Conservation (phyloP, 2,797 vertebrate species). For the Enteromius thamalakanensis region DNA sequence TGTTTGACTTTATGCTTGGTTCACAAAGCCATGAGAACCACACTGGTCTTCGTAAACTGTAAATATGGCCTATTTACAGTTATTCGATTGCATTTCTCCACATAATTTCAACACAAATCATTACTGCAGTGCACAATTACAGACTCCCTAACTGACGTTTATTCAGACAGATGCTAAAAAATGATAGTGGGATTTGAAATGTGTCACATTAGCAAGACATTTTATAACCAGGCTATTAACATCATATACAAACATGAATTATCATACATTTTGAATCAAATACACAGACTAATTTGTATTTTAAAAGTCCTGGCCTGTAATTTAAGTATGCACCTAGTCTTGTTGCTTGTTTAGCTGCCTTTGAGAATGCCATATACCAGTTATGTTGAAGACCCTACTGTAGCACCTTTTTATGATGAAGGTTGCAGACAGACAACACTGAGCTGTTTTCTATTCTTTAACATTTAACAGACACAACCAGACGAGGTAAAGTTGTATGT, state of each 20-base stretch:
- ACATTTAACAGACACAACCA: conserved; percentile 38
- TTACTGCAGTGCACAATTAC: background rate
- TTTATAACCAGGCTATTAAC: background rate
- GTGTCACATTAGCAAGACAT: background rate
- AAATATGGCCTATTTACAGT: conserved; percentile 29
- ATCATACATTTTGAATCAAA: background rate
- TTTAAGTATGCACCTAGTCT: background rate
- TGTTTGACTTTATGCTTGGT: conserved; percentile 45
- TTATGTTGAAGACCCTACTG: background rate
- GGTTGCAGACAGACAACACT: background rate
- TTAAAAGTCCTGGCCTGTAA: background rate
- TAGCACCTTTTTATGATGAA: background rate
- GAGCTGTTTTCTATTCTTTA: background rate
- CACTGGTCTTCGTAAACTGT: background rate
- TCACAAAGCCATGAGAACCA: conserved; percentile 10
- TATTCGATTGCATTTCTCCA: background rate
- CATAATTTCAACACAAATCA: conserved; percentile 4
- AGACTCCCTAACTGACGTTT: background rate
- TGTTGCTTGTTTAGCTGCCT: background rate
- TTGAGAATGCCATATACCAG: background rate
- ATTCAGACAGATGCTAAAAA: background rate
- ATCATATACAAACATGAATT: background rate
- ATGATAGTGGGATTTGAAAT: background rate
- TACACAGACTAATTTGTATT: background rate
- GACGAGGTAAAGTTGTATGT: conserved; percentile 45